These are phyloP conservation scores for Argyresthia goedartella DNA, from an alignment of 2,888 invertebrate species.

Conservation along the genomic window DNA sequence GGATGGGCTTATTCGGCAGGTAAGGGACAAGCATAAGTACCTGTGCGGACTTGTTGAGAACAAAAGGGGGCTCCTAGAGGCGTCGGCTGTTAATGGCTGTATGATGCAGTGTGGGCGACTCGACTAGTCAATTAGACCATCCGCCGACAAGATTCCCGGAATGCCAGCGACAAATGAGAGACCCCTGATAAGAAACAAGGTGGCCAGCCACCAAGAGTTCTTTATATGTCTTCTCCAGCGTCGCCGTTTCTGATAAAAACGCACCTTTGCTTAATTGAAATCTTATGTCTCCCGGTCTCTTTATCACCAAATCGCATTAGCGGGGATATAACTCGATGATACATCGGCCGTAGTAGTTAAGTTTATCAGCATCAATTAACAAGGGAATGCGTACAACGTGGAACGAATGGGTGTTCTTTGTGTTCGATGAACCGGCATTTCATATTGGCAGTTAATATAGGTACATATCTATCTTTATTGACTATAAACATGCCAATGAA, in stretches of 20 bases:
- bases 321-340: slow-evolving; percentile 29
- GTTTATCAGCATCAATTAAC: slow-evolving; percentile 44
- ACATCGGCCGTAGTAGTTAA: slow-evolving; percentile 11
- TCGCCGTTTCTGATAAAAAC: slow-evolving; percentile 46
- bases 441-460: too few relatives aligned
- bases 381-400: slow-evolving; percentile 10
- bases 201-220: slow-evolving; percentile 32
- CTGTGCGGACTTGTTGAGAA: slow-evolving; percentile 48
- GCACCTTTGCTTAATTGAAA: slow-evolving; percentile 60
- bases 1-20: slow-evolving; percentile 24
- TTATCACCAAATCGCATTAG: slow-evolving; percentile 58
- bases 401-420: background rate
- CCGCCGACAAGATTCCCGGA: slow-evolving; percentile 66
- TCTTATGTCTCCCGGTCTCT: slow-evolving; percentile 48
- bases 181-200: slow-evolving; percentile 45
- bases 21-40: slow-evolving; percentile 33
- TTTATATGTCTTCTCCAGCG: slow-evolving; percentile 28
- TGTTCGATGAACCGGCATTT: background rate
- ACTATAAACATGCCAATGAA: background rate
- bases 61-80: slow-evolving; percentile 59
- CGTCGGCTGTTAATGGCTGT: slow-evolving; percentile 54
- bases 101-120: slow-evolving; percentile 64
- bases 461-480: background rate
- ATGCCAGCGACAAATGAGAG: slow-evolving; percentile 63
- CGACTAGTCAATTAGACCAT: slow-evolving; percentile 68